A percentile compares a stretch with the other conserved stretches of the same genome.
phyloP scores from a whole-genome alignment of 2,113 vertebrate species.

The Tachysurus fulvidraco region DNA sequence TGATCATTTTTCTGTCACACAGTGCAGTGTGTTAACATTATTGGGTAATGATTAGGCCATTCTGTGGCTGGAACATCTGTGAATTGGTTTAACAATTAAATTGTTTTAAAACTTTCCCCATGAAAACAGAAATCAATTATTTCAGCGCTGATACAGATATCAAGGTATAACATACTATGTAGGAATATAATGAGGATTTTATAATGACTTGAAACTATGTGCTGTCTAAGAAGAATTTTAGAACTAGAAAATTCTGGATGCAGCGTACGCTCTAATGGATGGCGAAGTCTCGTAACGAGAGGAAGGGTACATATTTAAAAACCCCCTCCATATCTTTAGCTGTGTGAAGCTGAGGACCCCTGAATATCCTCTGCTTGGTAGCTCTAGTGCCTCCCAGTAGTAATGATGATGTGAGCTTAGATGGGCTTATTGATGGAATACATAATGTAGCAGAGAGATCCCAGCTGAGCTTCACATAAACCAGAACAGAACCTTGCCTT shows the following conservation, averaged over 20 bases:
- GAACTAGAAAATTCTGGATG: not conserved
- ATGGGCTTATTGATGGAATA: constrained; percentile 46
- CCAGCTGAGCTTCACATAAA: constrained; percentile 31
- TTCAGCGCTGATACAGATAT: not conserved
- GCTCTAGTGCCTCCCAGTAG: constrained; percentile 17
- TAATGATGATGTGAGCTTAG: constrained; percentile 44
- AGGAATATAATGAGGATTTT: not conserved
- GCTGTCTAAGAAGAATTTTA: not conserved
- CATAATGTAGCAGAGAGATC: constrained; percentile 20
- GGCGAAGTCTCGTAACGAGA: not conserved
- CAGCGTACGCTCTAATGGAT: not conserved
- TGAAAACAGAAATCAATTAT: not conserved
- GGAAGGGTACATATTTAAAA: constrained; percentile 5
- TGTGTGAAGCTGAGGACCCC: constrained; percentile 26
- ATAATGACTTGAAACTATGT: not conserved
- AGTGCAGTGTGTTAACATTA: not conserved
- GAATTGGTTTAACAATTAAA: too few species aligned
- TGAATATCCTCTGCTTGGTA: constrained; percentile 16
- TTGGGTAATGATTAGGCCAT: not conserved
- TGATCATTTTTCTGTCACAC: not conserved
- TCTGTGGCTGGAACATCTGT: not conserved
- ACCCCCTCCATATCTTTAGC: not conserved
- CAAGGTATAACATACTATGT: not conserved
- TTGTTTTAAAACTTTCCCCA: not conserved
- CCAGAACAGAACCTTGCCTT: not conserved